Conservation (phyloP, 2,797 vertebrate genomes). For the Aulostomus chinensis region DNA sequence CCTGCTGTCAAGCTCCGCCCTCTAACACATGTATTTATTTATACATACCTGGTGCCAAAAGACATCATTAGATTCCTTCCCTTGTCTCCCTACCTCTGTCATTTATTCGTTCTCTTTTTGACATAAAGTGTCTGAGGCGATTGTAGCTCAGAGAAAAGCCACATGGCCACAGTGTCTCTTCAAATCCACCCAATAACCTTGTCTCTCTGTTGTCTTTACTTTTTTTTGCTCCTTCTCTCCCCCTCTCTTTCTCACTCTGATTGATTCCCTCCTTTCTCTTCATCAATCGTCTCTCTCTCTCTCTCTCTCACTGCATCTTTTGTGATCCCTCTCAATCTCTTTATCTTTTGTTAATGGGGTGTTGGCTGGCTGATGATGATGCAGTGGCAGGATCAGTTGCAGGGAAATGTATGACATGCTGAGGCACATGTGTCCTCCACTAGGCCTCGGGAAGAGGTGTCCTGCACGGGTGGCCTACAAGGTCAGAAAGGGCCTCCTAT, state of each 20-base stretch:
- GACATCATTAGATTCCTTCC: conserved; percentile 45
- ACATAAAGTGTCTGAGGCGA: conserved; percentile 21
- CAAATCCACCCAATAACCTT: conserved; percentile 57
- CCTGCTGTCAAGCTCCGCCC: conserved; percentile 66
- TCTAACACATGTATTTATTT: conserved; percentile 3
- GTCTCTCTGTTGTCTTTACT: conserved; percentile 51
- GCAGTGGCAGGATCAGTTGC: conserved; percentile 98
- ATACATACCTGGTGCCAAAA: conserved; percentile 23
- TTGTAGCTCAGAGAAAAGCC: conserved; percentile 36
- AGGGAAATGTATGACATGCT: conserved; percentile 99
- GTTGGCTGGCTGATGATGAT: conserved; percentile 71
- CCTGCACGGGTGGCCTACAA: conserved; percentile 96
- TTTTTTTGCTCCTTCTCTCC: conserved; percentile 29
- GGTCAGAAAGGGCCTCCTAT: conserved; percentile 80
- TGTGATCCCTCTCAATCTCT: too few relatives aligned
- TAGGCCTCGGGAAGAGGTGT: conserved; percentile 96
- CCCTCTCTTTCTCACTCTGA: conserved; percentile 19
- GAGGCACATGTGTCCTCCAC: conserved; percentile 96
- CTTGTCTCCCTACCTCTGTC: conserved; percentile 40
- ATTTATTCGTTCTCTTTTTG: conserved; percentile 50
- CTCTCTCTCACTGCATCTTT: conserved; percentile 36
- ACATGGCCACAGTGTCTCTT: conserved; percentile 24
- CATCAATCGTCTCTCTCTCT: conserved; percentile 16
- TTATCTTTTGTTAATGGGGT: conserved; percentile 58
- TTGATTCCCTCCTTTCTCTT: conserved; percentile 12